Base-by-base conservation (phyloP, 2,888 invertebrate genomes). In the Agrochola lychnidis region DNA sequence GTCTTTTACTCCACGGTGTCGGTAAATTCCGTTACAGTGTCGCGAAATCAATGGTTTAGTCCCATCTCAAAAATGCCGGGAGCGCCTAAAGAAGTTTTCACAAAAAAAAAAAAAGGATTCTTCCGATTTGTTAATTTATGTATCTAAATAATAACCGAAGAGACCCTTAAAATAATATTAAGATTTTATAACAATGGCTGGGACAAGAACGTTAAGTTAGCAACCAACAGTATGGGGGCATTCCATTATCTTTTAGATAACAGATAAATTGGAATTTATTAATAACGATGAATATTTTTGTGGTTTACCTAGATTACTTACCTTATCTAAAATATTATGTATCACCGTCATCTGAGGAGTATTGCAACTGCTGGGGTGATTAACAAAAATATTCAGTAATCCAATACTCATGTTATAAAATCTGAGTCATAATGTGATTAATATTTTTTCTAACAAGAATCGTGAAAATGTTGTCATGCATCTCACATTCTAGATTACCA, bases 331-430 rank as follows among this genome's bases (percentile, higher is more conserved):
- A 42, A 76, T 9, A 6, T 2, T 40, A 61, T 25, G n/a, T 36
- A 40, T 30, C 40, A 14, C n/a, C 25, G 16, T 51, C 66, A 42
- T 59, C 1, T n/a, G 14, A 40, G 12, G 12, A 25, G 9, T 56
- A 75, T 57, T 56, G 56, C 25, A 63, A 63, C 19, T 25, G 9
- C n/a, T 10, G 19, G 51, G 16, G 19, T 76, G 66, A 75, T 76
- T 66, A 64, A 66, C 57, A 12, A 75, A 3, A 4, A 7, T 36
- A 6, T 19, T 57, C 16, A 4, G 16, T 48, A 75, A 62, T 53
- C 1, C 14, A 9, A 42, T 42, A 62, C 9, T 22, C 9, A 16
- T 66, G 6, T n/a, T 40, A 6, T 12, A 14, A 53, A 73, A 40
- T 36, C 22, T 56, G 1, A 64, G 45, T 74, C 36, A 48, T 19